phyloP scores from a whole-genome alignment of 2,113 vertebrate species.

The Catharus minimus region DNA sequence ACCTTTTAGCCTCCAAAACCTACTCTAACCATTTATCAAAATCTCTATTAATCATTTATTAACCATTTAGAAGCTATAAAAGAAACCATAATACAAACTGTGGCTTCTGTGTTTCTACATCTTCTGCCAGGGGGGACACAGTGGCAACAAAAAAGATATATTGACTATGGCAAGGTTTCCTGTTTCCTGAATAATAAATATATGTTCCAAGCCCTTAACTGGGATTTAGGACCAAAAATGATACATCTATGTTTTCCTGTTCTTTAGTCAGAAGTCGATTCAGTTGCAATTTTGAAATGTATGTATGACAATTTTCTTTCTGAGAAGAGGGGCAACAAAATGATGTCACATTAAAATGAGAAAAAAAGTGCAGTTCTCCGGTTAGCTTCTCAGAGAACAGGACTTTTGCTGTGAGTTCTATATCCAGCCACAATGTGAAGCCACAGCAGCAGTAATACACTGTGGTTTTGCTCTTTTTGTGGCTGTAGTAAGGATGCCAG shows the following conservation, averaged over 20 bases:
- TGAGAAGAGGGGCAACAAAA: background rate
- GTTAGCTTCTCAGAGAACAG: background rate
- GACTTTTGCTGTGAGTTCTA: background rate
- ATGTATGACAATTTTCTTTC: background rate
- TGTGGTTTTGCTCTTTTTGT: background rate
- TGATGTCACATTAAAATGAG: fast-evolving
- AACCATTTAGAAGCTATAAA: constrained; percentile 48
- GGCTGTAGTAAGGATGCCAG: background rate
- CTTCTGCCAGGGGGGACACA: background rate
- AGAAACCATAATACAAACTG: background rate
- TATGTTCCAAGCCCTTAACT: background rate
- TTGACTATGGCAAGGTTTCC: background rate
- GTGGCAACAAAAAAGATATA: background rate
- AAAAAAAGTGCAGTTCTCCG: fast-evolving
- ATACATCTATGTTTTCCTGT: background rate
- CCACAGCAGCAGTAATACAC: background rate
- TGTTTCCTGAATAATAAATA: constrained; percentile 4
- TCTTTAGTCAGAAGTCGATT: background rate
- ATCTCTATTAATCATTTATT: constrained; percentile 52
- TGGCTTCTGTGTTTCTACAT: background rate
- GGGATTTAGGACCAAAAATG: background rate
- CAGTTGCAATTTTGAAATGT: background rate
- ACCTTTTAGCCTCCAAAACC: constrained; percentile 32
- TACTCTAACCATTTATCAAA: constrained; percentile 37
- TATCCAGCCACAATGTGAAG: background rate